Conservation (phyloP, 2,888 invertebrate genomes). For the Cryptophagus acutangulus region DNA sequence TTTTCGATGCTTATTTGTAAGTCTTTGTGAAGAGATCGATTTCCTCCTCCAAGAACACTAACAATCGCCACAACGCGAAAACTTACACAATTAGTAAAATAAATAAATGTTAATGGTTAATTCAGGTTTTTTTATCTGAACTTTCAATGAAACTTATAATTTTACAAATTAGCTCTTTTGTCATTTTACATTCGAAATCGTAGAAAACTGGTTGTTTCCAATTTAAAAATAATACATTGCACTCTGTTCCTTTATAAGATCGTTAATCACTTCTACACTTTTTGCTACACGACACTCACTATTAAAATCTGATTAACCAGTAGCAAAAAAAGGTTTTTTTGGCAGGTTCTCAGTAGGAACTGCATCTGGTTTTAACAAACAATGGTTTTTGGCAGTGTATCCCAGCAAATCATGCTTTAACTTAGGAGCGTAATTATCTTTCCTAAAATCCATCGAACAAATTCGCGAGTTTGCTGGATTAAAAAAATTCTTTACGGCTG, state of each 20-base stretch:
- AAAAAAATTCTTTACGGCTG: slow-evolving; percentile 8
- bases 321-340: too few relatives aligned
- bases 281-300: too few relatives aligned
- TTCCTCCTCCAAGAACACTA: slow-evolving; percentile 26
- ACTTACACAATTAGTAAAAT: slow-evolving; percentile 14
- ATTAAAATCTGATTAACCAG: too few relatives aligned
- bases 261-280: too few relatives aligned
- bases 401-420: slow-evolving; percentile 11
- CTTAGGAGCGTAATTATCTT: slow-evolving; percentile 10
- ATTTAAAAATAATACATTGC: too few relatives aligned
- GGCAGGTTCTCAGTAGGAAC: too few relatives aligned
- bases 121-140: slow-evolving; percentile 10
- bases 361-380: too few relatives aligned
- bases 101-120: slow-evolving; percentile 5
- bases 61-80: slow-evolving; percentile 30
- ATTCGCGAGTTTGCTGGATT: slow-evolving; percentile 10
- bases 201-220: slow-evolving; percentile 34
- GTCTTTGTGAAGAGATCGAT: slow-evolving; percentile 18
- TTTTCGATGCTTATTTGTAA: slow-evolving; percentile 14
- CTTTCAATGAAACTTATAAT: slow-evolving; percentile 20
- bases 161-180: slow-evolving; percentile 18
- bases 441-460: slow-evolving; percentile 14
- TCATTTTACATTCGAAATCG: slow-evolving; percentile 27
- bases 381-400: slow-evolving; percentile 13
- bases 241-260: too few relatives aligned